Conservation (phyloP, 2,113 vertebrate species). For the Lagopus muta region DNA sequence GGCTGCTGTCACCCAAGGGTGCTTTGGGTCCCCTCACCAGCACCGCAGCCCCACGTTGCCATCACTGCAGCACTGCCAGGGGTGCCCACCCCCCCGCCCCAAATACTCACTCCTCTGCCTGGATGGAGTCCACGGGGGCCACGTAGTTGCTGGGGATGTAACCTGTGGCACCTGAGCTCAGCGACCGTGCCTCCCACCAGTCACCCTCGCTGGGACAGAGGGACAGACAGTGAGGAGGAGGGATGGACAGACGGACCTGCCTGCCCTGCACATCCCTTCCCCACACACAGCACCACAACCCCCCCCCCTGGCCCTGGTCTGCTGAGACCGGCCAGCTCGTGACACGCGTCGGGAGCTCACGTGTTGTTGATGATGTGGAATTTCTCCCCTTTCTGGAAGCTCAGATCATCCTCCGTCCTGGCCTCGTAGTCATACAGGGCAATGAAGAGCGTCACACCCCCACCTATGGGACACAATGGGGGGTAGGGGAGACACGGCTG, state of each 20-base stretch:
- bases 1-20: background rate
- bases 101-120: conserved; percentile 93
- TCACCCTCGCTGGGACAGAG: conserved; percentile 87
- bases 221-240: background rate
- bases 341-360: conserved; percentile 64
- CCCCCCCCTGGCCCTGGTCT: no score
- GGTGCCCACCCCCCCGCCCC: no score
- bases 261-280: no score
- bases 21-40: background rate
- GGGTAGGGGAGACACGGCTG: background rate
- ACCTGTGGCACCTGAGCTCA: conserved; percentile 88
- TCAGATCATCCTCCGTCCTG: conserved; percentile 92
- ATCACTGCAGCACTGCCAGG: no score
- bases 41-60: background rate
- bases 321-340: background rate
- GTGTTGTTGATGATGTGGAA: conserved; percentile 97
- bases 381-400: conserved; percentile 94
- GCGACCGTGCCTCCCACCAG: conserved; percentile 96
- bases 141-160: conserved; percentile 98
- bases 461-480: conserved; percentile 68
- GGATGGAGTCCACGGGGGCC: conserved; percentile 94
- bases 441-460: conserved; percentile 90
- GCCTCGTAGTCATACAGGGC: conserved; percentile 95
- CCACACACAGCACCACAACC: background rate
- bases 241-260: background rate